These are phyloP conservation scores for Agelas oroides DNA, from an alignment of 37 sponge, comb jelly and placozoan species.

Conservation along the genomic window DNA sequence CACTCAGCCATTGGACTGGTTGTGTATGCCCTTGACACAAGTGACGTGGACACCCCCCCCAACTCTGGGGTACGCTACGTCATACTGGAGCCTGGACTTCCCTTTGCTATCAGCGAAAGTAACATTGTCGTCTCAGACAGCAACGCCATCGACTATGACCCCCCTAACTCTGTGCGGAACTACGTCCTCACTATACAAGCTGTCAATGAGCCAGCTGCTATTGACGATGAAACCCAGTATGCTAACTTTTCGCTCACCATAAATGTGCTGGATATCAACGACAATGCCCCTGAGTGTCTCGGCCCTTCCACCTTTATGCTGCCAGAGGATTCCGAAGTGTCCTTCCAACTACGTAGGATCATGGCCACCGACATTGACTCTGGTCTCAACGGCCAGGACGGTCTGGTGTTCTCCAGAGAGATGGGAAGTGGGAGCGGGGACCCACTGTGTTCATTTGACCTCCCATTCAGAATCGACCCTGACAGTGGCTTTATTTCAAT, in stretches of 20 bases:
- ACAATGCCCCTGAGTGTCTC: constrained; percentile 69
- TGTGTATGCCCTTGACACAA: constrained; percentile 44
- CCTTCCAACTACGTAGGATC: not conserved
- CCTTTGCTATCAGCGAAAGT: constrained; percentile 60
- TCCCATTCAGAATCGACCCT: constrained; percentile 52
- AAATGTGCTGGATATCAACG: constrained; percentile 67
- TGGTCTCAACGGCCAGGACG: constrained; percentile 51
- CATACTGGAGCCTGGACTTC: constrained; percentile 26
- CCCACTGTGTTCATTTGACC: constrained; percentile 22
- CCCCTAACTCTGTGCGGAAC: not conserved
- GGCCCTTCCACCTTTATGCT: constrained; percentile 13
- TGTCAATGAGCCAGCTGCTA: constrained; percentile 51
- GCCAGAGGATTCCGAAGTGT: constrained; percentile 39
- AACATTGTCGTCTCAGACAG: constrained; percentile 36
- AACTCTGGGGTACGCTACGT: constrained; percentile 52
- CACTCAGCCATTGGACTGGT: constrained; percentile 14
- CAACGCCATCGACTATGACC: constrained; percentile 51
- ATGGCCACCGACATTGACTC: constrained; percentile 60
- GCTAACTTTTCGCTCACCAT: constrained; percentile 57
- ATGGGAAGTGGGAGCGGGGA: constrained; percentile 40
- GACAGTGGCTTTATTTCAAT: constrained; percentile 50
- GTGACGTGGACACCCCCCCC: constrained; percentile 62
- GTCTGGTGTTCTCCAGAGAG: not conserved
- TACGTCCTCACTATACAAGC: constrained; percentile 45
- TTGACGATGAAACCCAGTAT: constrained; percentile 49